A percentile compares a stretch with the other conserved stretches of the same genome.
Conservation (phyloP, 1,140 invertebrate genomes). For the Mercenaria mercenaria region DNA sequence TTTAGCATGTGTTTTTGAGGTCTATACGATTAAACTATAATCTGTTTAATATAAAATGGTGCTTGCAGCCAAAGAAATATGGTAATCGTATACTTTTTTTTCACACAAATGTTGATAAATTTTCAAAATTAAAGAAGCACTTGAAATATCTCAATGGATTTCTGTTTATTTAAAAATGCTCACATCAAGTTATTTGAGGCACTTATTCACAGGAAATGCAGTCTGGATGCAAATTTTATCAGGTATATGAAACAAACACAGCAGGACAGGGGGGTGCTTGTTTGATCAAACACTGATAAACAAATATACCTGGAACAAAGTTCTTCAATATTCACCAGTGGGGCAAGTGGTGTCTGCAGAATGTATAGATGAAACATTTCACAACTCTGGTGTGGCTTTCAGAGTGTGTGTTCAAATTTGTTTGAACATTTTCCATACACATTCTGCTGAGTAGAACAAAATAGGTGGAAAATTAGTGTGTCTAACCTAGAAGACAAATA, state of each 20-base stretch:
- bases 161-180: neutral
- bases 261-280: neutral
- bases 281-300: conserved; percentile 1
- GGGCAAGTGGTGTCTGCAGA: conserved; percentile 3
- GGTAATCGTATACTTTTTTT: too few species aligned
- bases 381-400: neutral
- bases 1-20: too few species aligned
- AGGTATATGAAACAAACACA: conserved; percentile 43
- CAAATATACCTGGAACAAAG: conserved; percentile 32
- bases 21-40: too few species aligned
- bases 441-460: conserved; percentile 12
- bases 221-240: conserved; percentile 24
- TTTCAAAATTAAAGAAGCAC: too few species aligned
- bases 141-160: too few species aligned
- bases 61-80: too few species aligned
- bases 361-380: neutral
- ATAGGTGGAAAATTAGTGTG: conserved; percentile 40
- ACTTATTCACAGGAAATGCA: conserved; percentile 27
- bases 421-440: conserved; percentile 31
- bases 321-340: neutral
- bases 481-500: neutral
- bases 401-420: conserved; percentile 18
- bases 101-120: too few species aligned
- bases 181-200: conserved; percentile 10
- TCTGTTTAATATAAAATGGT: too few species aligned